Evolutionary conservation across 2,113 vertebrate species (phyloP).

Genomic region (Ophthalmotilapia sp.): DNA sequence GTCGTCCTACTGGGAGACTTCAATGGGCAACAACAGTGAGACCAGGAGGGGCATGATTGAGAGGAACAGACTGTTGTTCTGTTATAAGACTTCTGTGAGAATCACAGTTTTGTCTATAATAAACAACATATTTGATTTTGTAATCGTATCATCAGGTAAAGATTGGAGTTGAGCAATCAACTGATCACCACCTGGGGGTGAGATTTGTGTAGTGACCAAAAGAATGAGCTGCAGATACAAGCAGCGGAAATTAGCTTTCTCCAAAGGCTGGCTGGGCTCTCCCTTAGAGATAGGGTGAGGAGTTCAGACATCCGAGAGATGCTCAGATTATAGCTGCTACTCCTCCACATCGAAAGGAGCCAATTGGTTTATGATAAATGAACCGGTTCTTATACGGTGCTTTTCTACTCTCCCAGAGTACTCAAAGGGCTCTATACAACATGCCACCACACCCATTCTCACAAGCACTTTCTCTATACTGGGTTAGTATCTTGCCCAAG

Average conservation of each 20-base stretch:
- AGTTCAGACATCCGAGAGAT: not conserved
- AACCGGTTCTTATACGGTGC: not conserved
- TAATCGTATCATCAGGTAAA: not conserved
- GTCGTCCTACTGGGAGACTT: not conserved
- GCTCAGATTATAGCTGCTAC: not conserved
- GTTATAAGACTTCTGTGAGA: not conserved
- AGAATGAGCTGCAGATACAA: not conserved
- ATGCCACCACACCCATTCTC: not conserved
- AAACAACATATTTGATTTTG: not conserved
- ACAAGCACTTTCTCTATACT: not conserved
- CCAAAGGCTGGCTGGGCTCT: not conserved
- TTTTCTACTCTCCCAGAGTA: not conserved
- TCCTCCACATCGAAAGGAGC: not conserved
- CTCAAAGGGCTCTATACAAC: not conserved
- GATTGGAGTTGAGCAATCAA: not conserved
- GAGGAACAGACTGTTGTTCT: not conserved
- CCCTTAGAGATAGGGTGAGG: not conserved
- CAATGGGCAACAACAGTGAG: not conserved
- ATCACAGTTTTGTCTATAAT: not conserved
- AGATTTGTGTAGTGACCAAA: not conserved
- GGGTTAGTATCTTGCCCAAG: not conserved
- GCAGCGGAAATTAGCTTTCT: not conserved
- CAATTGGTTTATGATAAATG: not conserved
- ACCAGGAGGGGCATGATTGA: not conserved
- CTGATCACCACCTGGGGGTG: not conserved